phyloP scores from a whole-genome alignment of 1,140 invertebrate species.

The Drosophila persimilis region DNA sequence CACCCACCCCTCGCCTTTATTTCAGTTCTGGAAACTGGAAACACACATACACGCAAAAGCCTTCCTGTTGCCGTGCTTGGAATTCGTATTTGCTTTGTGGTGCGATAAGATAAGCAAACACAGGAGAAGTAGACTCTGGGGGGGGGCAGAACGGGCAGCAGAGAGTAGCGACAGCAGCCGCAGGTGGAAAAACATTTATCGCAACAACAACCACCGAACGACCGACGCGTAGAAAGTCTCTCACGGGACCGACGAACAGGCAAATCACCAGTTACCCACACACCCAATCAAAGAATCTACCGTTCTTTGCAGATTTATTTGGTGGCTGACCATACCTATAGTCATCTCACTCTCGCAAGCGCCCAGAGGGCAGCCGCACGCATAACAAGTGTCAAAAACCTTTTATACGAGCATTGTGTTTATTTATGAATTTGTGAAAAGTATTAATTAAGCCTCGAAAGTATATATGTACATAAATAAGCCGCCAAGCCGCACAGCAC shows the following conservation, averaged over 20 bases:
- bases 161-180: slow-evolving; percentile 16
- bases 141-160: background rate
- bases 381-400: slow-evolving; percentile 73
- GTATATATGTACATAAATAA: slow-evolving; percentile 11
- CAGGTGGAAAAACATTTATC: slow-evolving; percentile 67
- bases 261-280: slow-evolving; percentile 24
- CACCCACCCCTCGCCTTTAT: slow-evolving; percentile 12
- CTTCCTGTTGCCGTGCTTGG: slow-evolving; percentile 46
- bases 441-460: slow-evolving; percentile 38
- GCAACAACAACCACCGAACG: slow-evolving; percentile 33
- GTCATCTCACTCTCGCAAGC: slow-evolving; percentile 15
- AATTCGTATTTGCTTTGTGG: slow-evolving; percentile 55
- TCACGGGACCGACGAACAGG: slow-evolving; percentile 20
- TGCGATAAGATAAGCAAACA: slow-evolving; percentile 72
- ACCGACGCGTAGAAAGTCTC: slow-evolving; percentile 48
- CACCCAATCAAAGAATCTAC: background rate
- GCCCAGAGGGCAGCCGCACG: slow-evolving; percentile 10
- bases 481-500: slow-evolving; percentile 34
- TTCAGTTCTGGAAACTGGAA: slow-evolving; percentile 26
- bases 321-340: slow-evolving; percentile 2
- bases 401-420: slow-evolving; percentile 39
- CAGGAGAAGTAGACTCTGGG: slow-evolving; percentile 7
- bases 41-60: slow-evolving; percentile 13
- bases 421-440: slow-evolving; percentile 58
- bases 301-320: slow-evolving; percentile 33